A percentile compares a stretch with the other conserved stretches of the same genome.
Evolutionary conservation across 2,113 vertebrate genomes (phyloP).

Genomic region (Nothocercus nigrocapillus): DNA sequence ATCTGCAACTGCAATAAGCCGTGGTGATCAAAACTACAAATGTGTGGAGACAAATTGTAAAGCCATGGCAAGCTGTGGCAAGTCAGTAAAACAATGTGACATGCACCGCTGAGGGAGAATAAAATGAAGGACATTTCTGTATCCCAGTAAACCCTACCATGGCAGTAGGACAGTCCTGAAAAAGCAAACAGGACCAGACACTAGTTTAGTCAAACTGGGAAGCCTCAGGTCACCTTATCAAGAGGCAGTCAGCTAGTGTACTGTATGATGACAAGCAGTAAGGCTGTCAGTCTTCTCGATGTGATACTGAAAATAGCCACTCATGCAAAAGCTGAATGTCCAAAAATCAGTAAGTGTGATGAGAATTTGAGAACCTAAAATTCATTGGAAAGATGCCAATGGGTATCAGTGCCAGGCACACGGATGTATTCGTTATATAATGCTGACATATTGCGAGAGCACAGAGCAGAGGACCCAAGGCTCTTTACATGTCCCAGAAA

Average conservation of each 20-base stretch:
- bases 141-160: not conserved
- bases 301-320: conserved; percentile 16
- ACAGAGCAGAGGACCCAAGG: not conserved
- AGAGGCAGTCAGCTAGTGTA: not conserved
- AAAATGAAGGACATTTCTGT: conserved; percentile 7
- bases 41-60: not conserved
- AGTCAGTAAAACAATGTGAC: not conserved
- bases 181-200: conserved; percentile 60
- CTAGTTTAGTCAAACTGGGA: conserved; percentile 49
- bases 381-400: conserved; percentile 28
- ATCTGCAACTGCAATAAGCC: not conserved
- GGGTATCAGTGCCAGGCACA: conserved; percentile 28
- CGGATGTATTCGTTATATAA: not conserved
- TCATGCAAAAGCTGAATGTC: conserved; percentile 32
- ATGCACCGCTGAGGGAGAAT: not conserved
- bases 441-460: conserved; percentile 33
- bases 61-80: not conserved
- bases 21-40: not conserved
- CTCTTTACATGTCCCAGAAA: not conserved
- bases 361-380: conserved; percentile 35
- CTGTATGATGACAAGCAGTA: not conserved
- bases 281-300: conserved; percentile 55
- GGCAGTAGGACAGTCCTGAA: not conserved
- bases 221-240: conserved; percentile 28
- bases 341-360: conserved; percentile 47